Base-by-base conservation (phyloP, 2,888 invertebrate species). In the Ophonus ardosiacus region DNA sequence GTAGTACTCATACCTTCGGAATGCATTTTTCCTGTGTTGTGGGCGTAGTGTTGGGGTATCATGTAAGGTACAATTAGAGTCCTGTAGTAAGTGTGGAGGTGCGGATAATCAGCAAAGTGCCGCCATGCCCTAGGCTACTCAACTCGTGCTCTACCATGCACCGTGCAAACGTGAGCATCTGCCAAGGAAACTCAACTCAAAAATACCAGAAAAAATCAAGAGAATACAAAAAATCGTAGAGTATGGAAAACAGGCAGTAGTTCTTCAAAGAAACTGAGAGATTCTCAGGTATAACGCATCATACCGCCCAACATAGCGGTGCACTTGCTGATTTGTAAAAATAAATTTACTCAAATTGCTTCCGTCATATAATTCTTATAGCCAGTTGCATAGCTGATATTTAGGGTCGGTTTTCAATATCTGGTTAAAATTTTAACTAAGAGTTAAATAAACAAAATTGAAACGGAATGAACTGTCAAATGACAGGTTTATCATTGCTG, bases 31-130 rank as follows among this genome's bases (percentile, higher is more conserved):
- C 7, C 24, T 7, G 63, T 8, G 63, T 24, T 63, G 18, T 21
- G 63, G 21, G 68, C 68, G 38, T 38, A 40, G 38, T 38, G 68
- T 15, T 13, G 68, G 68, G 15, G 68, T 68, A 38, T 31, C 68
- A 68, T 68, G 68, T 68, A 68, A 68, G 68, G 68, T 38, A 17
- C 68, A 68, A 68, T 68, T 68, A 68, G 31, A 31, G 40, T 40
- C 68, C 38, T 24, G 68, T 31, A 24, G 40, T 17, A 38, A 68
- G 68, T 68, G 68, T 68, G 15, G 18, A 24, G 68, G 68, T 31
- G 68, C 31, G 40, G 15, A 68, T 68, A 68, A 68, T 68, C 68
- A 68, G 68, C 68, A 68, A 68, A 68, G 40, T 17, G 38, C 38
- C 68, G 31, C 68, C 6, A 15, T 15, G 68, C 68, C 31, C n/a